Base-by-base conservation (phyloP, 2,797 vertebrate genomes). In the Bryconaethiops microstoma region DNA sequence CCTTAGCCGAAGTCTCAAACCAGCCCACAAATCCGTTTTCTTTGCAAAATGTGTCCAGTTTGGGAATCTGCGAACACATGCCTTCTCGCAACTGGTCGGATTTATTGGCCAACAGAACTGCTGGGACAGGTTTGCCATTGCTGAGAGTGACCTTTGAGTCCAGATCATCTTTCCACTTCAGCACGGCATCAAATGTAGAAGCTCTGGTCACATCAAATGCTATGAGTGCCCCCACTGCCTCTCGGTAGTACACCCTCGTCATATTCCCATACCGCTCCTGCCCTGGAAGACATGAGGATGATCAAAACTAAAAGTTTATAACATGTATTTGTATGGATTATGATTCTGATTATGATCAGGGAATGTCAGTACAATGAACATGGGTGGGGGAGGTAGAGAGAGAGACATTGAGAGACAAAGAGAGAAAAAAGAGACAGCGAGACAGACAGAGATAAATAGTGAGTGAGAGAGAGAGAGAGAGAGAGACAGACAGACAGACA, bases 181-280 rank as follows among this genome's bases (percentile, higher is more conserved):
- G 88, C 59, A 96, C 86, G 0, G 95, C 94, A 79, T 95, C 93
- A 59, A 95, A 94, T 0, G 95, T 96, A 74, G 95, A 92, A 17
- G 91, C 82, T 4, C 95, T 80, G 40, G 94, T 94, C 90, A 95
- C 92, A 85, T 95, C 95, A 23, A 94, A 95, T 63, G 95, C 94
- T 1, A 96, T 92, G 0, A 96, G 87, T 0, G 95, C 95, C 6
- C 94, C 95, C 13, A 95, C 94, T 0, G 95, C 95, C 83, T 95
- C 94, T 1, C 92, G 86, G 91, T 95, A 96, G 91, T 95, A 96
- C 23, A 95, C 93, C 0, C 95, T 91, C 8, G 95, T 95, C 95
- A 96, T 95, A 90, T 95, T 93, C 48, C 95, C 95, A 23, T 95
- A 96, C 13, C 95, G 92, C 62, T 96, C 95, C 85, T 96, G 95